Conservation (phyloP, 2,888 invertebrate species). For the Diadegma fenestrale region DNA sequence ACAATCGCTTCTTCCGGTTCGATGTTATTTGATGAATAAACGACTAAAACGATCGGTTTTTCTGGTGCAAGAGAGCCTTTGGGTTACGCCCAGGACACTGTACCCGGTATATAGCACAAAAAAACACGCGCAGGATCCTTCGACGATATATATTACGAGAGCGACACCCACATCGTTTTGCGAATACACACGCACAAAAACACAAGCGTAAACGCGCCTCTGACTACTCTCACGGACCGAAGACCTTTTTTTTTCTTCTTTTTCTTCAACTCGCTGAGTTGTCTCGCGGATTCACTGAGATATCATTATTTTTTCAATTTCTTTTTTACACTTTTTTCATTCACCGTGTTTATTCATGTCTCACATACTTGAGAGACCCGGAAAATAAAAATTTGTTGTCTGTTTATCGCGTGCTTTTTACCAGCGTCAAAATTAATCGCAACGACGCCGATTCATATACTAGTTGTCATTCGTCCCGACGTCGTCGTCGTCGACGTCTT, state of each 20-base stretch:
- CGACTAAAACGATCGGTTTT: conserved; percentile 30
- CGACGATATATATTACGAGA: conserved; percentile 45
- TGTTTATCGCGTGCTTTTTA: background rate
- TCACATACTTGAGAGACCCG: background rate
- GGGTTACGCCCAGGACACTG: conserved; percentile 69
- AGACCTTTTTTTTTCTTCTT: conserved; percentile 58
- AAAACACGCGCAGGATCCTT: conserved; percentile 54
- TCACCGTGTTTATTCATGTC: background rate
- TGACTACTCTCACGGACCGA: conserved; percentile 48
- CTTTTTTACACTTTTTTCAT: background rate
- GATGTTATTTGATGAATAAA: background rate
- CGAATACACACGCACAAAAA: conserved; percentile 38
- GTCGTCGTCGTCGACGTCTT: conserved; percentile 64
- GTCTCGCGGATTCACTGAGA: conserved; percentile 75
- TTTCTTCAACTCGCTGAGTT: conserved; percentile 72
- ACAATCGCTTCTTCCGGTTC: conserved; percentile 16
- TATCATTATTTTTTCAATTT: conserved; percentile 46
- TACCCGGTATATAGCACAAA: conserved; percentile 58
- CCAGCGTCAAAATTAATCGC: conserved; percentile 10
- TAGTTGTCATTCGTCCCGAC: conserved; percentile 64
- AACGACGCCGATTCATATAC: conserved; percentile 62
- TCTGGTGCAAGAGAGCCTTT: conserved; percentile 40
- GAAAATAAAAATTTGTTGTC: background rate
- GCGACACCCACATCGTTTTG: conserved; percentile 54
- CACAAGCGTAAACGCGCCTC: conserved; percentile 29